Evolutionary conservation across 2,113 vertebrate genomes (phyloP).

Genomic region (Anseranas semipalmata): DNA sequence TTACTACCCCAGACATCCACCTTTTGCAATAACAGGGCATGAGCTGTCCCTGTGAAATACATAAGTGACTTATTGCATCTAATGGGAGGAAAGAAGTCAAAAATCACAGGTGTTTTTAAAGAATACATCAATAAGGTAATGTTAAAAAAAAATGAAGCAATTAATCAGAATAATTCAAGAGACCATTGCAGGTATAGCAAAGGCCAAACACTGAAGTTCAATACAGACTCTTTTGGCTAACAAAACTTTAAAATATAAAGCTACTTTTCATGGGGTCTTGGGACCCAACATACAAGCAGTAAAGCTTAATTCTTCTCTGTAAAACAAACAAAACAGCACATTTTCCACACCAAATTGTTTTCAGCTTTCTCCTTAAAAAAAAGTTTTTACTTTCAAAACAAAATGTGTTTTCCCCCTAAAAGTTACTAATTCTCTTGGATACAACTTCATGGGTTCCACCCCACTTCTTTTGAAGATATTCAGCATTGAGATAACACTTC

Average conservation of each 20-base stretch:
- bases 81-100: not conserved
- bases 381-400: not conserved
- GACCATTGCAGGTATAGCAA: not conserved
- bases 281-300: not conserved
- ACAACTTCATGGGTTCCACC: not conserved
- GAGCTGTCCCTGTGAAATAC: not conserved
- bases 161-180: not conserved
- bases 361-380: not conserved
- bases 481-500: not conserved
- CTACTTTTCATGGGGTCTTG: not conserved
- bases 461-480: not conserved
- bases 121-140: not conserved
- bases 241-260: not conserved
- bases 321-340: not conserved
- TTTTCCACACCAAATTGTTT: not conserved
- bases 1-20: not conserved
- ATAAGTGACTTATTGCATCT: not conserved
- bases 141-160: not conserved
- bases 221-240: not conserved
- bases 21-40: not conserved
- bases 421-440: not conserved
- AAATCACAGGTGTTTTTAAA: not conserved
- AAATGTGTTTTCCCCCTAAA: not conserved
- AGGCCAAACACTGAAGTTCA: not conserved
- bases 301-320: not conserved